Base-by-base conservation (phyloP, 2,797 vertebrate species). In the Cichlasoma orientale region DNA sequence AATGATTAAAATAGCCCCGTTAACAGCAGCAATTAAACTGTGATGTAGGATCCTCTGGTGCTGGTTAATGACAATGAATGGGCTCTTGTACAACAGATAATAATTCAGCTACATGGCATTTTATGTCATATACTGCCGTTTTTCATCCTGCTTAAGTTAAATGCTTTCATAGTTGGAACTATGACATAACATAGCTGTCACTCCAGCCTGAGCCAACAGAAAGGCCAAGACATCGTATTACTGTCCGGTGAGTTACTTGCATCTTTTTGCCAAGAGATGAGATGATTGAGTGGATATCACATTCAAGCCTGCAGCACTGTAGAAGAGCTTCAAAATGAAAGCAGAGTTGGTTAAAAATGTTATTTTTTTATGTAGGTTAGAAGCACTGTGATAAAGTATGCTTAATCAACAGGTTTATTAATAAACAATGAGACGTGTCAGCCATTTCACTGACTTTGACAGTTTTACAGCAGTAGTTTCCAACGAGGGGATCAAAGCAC, bases 211-310 rank as follows among this genome's bases (percentile, higher is more conserved):
- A 54, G 38, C 14, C 66, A 59, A 73, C 75, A 55, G 1, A 4
- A 53, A 25, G 12, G 19, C 61, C 29, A 8, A 54, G 56, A 29
- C 54, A 21, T 41, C 31, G n/a, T 38, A 38, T 11, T 36, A 56
- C 13, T 14, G 14, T 33, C 21, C 12, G 21, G 44, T 82, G 68
- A 58, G 66, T 80, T 47, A 78, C 75, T 78, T 56, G 27, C 70
- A 59, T 63, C 25, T 19, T 38, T 27, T 74, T 74, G 70, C 36
- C 0, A 0, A 13, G 23, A 74, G 27, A 41, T 9, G 56, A 69
- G n/a, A 19, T 59, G 52, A 47, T 53, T 82, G 53, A 53, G 29
- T 9, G 14, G 52, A 72, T 71, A 27, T 63, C 52, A 38, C 38
- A 47, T 47, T 66, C 23, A 66, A 47, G 38, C 61, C 41, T 66